Evolutionary conservation across 2,888 invertebrate species (phyloP).

Genomic region (Quadroppia sp.): DNA sequence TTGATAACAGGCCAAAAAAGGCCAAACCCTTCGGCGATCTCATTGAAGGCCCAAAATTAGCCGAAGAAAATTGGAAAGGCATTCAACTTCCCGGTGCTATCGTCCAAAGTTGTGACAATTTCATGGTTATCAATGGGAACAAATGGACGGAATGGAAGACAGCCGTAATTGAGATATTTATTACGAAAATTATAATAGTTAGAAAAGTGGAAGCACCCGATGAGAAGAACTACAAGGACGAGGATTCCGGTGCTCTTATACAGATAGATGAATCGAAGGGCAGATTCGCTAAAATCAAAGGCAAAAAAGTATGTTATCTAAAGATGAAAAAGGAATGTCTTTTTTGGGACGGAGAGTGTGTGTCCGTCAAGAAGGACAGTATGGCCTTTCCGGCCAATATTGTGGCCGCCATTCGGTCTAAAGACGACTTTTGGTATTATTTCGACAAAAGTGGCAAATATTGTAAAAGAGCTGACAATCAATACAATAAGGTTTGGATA

Average conservation of each 20-base stretch:
- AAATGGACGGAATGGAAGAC: background rate
- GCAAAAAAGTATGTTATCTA: background rate
- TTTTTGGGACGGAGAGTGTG: conserved; percentile 17
- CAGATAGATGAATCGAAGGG: background rate
- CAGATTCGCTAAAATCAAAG: background rate
- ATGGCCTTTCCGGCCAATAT: conserved; percentile 4
- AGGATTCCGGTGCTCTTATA: conserved; percentile 9
- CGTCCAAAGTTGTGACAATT: background rate
- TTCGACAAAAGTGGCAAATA: conserved; percentile 5
- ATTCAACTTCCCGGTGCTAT: background rate
- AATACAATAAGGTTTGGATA: background rate
- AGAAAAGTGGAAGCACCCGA: background rate
- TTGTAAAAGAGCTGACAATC: background rate
- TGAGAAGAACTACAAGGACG: background rate
- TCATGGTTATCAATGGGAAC: background rate
- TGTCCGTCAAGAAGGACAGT: background rate
- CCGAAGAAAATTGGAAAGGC: background rate
- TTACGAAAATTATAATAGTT: too few species aligned
- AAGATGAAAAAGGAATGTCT: background rate
- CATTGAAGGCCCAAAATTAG: background rate
- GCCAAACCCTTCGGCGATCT: conserved; percentile 10
- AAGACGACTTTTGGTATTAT: conserved; percentile 8
- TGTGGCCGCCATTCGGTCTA: conserved; percentile 8
- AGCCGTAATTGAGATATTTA: too few species aligned
- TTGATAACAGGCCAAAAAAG: conserved; percentile 6